Evolutionary conservation across 2,113 vertebrate genomes (phyloP).

Genomic region (Parus major): DNA sequence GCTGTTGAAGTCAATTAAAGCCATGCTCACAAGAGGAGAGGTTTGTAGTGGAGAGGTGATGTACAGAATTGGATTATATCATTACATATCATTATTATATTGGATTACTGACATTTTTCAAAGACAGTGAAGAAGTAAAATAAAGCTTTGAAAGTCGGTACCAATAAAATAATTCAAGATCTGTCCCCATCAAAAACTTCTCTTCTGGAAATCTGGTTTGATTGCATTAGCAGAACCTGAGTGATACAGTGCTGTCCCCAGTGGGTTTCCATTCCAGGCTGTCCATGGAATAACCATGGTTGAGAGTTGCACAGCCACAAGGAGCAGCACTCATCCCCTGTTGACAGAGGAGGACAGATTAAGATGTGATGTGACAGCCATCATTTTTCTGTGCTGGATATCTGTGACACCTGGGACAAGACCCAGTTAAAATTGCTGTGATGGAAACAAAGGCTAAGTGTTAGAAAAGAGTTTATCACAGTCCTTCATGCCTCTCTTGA

Average conservation of each 20-base stretch:
- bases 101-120: background rate
- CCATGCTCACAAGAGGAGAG: background rate
- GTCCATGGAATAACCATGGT: background rate
- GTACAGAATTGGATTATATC: background rate
- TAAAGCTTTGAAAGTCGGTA: background rate
- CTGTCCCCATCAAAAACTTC: background rate
- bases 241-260: background rate
- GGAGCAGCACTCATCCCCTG: background rate
- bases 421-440: background rate
- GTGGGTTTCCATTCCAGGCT: background rate
- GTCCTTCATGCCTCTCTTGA: background rate
- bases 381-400: background rate
- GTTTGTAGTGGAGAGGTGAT: background rate
- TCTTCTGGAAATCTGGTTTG: background rate
- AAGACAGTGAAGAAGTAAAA: background rate
- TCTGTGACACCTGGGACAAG: background rate
- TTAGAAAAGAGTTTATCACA: background rate
- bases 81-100: background rate
- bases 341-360: background rate
- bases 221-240: background rate
- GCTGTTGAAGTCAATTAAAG: background rate
- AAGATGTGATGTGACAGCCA: background rate
- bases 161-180: background rate
- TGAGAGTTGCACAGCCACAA: background rate
- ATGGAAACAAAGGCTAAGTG: background rate